Base-by-base conservation (phyloP, 2,888 invertebrate genomes). In the Cephus pulcher region DNA sequence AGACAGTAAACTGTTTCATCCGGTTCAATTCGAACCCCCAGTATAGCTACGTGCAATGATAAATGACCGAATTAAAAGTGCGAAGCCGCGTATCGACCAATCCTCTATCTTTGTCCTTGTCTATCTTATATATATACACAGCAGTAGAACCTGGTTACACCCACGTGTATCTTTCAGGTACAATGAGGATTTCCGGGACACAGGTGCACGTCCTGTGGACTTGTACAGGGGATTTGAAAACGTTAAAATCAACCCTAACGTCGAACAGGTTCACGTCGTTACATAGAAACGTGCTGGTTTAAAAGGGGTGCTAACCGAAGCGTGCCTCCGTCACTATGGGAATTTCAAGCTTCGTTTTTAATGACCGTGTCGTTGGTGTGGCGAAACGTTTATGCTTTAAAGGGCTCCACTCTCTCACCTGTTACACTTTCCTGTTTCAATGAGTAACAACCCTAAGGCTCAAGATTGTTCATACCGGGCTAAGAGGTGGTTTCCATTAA, bases 11-110 rank as follows among this genome's bases (percentile, higher is more conserved):
- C 86, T 89, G 89, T 89, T 88, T 86, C 89, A 86, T 90, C 89
- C 90, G 90, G 90, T 88, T 89, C 88, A 90, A 89, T 89, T 89
- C 86, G 84, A 87, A 88, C 87, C 88, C 88, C 84, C 84, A 80
- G 81, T 80, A 78, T 77, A 73, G 77, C 75, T 77, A 80, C 78
- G 79, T 82, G 80, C 81, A 79, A 83, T 83, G 82, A 84, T 84
- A 85, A 84, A 85, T 83, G 82, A 81, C 82, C 83, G 83, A 86
- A 86, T 83, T 81, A 78, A 82, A 83, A 82, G 81, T 75, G 71
- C 34, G 34, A 34, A 71, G 71, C 78, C 74, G 79, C 77, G 74
- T 76, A 74, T 56, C 23, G 56, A 9, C 23, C 56, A 23, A 23
- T 56, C 6, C 56, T 56, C 23, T 56, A 56, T 56, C 23, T 23